Percentiles rank a stretch among this genome's conserved stretches.
Conservation (phyloP, 2,888 invertebrate genomes). For the Drosophila mayaguana region DNA sequence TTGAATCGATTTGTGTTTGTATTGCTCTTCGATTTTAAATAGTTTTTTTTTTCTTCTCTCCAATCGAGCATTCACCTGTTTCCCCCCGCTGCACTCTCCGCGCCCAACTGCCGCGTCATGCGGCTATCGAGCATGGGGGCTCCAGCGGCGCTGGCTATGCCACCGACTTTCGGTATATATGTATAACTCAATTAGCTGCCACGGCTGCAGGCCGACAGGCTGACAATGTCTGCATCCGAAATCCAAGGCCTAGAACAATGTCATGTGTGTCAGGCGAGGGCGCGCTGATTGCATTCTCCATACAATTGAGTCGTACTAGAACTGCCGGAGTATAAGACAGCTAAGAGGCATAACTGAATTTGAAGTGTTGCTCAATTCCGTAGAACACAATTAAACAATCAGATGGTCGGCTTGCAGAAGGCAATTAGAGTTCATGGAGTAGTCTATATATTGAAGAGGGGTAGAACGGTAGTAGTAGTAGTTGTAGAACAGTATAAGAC, state of each 20-base stretch:
- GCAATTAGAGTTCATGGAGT: background rate
- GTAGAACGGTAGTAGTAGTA: background rate
- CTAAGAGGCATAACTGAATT: background rate
- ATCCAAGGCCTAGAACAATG: slow-evolving; percentile 17
- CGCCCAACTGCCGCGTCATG: slow-evolving; percentile 60
- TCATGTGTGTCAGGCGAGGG: slow-evolving; percentile 23
- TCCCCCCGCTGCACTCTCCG: slow-evolving; percentile 26
- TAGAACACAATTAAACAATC: background rate
- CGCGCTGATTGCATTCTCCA: slow-evolving; percentile 8
- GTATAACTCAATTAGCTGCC: slow-evolving; percentile 75
- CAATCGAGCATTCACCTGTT: slow-evolving; percentile 47
- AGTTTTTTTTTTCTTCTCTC: slow-evolving; percentile 12
- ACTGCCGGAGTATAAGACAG: background rate
- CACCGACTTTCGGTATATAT: slow-evolving; percentile 41
- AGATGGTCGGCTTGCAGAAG: background rate
- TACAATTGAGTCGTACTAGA: background rate
- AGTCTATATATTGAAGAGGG: background rate
- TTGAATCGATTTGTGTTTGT: slow-evolving; percentile 74
- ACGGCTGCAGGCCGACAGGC: slow-evolving; percentile 17
- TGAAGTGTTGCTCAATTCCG: too few species aligned
- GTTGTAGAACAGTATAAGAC: background rate
- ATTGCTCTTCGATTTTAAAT: slow-evolving; percentile 49
- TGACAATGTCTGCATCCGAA: slow-evolving; percentile 8
- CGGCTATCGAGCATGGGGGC: slow-evolving; percentile 44
- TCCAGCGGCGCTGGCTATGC: slow-evolving; percentile 30